Evolutionary conservation across 2,888 invertebrate species (phyloP), one percentile per base, ranked within the genome.

Genomic region (Aethes cnicana): DNA sequence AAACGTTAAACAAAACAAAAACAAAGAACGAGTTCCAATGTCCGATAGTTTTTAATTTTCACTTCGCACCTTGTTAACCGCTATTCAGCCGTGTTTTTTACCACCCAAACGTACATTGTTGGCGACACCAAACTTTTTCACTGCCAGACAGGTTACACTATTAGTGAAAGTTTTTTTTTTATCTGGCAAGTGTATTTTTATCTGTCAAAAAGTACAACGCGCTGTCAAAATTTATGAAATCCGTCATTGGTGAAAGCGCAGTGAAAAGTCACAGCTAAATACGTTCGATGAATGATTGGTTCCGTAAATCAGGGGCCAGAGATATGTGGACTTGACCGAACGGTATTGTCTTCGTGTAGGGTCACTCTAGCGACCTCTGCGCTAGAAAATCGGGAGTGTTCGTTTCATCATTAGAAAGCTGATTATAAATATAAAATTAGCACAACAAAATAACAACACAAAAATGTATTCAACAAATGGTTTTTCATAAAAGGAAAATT

Each of bases 111-210:
- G 72, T 72, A 72, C 55, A 74, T 77, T 79, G 74, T 77, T 59
- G 56, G 54, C 43, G 55, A 54, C 60, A 54, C n/a, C n/a, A n/a
- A 56, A 59, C 58, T 66, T 73, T 70, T 70, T 62, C 64, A 58
- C 59, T 64, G 64, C 70, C 68, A 60, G 61, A 61, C 69, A 63
- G 62, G 58, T 65, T 68, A 75, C 72, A 69, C 66, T 68, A 69
- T 70, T 36, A 69, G 85, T 75, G 84, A 84, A 85, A 85, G 84
- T 79, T 63, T 62, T 65, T 66, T 68, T 73, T 69, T 71, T 74
- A 66, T 63, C 62, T 66, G 61, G 65, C 57, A 59, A 59, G 59
- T 58, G 59, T 56, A 64, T 56, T 61, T 64, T 67, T 61, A 72
- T 68, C 69, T 76, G 74, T 73, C 74, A 78, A 67, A 72, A 69